These are phyloP conservation scores for Hozukius guyotensis DNA, from an alignment of 2,797 vertebrate species.

Conservation along the genomic window DNA sequence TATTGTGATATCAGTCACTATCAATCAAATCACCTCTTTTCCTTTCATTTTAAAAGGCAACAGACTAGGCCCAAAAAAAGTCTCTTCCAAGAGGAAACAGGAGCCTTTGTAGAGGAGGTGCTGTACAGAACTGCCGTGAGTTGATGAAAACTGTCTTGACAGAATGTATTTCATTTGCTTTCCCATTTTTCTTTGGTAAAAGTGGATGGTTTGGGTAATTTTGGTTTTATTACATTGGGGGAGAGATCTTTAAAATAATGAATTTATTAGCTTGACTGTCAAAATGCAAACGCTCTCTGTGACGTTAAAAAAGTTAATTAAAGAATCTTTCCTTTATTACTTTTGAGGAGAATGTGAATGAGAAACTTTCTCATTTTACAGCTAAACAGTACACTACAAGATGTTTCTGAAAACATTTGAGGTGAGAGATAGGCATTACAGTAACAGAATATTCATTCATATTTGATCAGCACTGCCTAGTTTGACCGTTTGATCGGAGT, in stretches of 20 bases:
- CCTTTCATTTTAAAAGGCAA: not conserved
- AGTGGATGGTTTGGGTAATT: not conserved
- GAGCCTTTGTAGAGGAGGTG: not conserved
- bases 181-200: not conserved
- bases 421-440: no score
- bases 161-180: not conserved
- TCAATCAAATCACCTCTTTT: conserved; percentile 1
- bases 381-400: no score
- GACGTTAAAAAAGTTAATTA: not conserved
- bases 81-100: not conserved
- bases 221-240: not conserved
- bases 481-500: no score
- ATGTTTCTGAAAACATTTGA: no score
- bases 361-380: no score
- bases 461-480: no score
- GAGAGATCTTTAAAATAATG: not conserved
- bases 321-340: not conserved
- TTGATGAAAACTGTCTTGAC: not conserved
- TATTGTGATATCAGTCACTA: not conserved
- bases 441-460: no score
- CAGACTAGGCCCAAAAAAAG: not conserved
- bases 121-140: not conserved
- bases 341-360: no score
- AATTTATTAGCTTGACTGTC: not conserved
- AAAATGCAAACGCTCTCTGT: no score